Evolutionary conservation across 1,140 invertebrate genomes (phyloP).

Genomic region (Mizuhopecten yessoensis): DNA sequence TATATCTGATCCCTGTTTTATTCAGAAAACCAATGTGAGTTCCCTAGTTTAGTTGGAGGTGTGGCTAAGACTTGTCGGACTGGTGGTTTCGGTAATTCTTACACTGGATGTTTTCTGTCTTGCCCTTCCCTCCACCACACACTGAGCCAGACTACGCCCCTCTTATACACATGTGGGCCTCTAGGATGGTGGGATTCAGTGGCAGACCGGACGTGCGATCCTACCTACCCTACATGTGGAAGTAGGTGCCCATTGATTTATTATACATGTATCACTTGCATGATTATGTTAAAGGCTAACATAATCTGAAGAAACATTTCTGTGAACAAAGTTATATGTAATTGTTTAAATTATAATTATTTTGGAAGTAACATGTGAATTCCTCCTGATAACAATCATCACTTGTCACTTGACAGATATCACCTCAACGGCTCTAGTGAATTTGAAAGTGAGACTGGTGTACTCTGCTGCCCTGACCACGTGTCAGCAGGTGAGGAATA

Average conservation of each 20-base stretch:
- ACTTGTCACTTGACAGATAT: background rate
- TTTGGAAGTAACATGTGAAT: too few species aligned
- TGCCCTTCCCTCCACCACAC: background rate
- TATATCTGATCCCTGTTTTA: background rate
- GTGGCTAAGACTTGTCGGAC: background rate
- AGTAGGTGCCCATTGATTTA: too few species aligned
- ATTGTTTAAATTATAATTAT: too few species aligned
- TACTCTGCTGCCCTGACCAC: background rate
- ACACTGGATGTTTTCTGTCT: background rate
- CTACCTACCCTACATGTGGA: background rate
- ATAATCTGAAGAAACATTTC: too few species aligned
- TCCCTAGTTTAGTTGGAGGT: background rate
- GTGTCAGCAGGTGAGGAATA: background rate
- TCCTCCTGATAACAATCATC: too few species aligned
- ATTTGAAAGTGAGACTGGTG: slow-evolving; percentile 18
- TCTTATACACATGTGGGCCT: slow-evolving; percentile 44
- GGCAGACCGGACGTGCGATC: background rate
- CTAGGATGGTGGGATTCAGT: background rate
- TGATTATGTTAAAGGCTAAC: too few species aligned
- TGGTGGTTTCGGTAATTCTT: background rate
- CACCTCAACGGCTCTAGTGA: background rate
- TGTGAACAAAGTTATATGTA: too few species aligned
- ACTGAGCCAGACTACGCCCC: background rate
- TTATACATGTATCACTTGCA: too few species aligned
- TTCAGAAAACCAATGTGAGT: slow-evolving; percentile 46